Conservation (phyloP, 2,113 vertebrate genomes). For the Eulemur macaco region DNA sequence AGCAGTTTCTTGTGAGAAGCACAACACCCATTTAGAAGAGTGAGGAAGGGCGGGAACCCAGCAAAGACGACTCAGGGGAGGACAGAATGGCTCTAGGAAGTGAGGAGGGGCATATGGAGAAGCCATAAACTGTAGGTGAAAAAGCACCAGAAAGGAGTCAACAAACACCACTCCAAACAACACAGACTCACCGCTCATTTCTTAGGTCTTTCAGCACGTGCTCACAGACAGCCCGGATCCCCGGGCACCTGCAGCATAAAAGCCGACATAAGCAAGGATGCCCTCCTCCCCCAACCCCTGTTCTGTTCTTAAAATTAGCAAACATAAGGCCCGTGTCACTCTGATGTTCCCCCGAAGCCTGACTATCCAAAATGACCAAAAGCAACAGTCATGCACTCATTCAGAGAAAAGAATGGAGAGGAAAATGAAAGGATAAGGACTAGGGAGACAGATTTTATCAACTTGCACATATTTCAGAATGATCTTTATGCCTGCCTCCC, state of each 20-base stretch:
- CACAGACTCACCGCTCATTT: not conserved
- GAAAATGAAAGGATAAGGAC: not conserved
- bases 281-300: not conserved
- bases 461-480: not conserved
- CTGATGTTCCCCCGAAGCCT: not conserved
- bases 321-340: not conserved
- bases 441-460: not conserved
- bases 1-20: not conserved
- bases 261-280: not conserved
- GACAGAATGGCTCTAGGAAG: not conserved
- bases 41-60: not conserved
- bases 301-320: not conserved
- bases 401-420: not conserved
- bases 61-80: not conserved
- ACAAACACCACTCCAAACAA: not conserved
- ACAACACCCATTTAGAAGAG: not conserved
- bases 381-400: not conserved
- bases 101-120: not conserved
- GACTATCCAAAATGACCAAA: not conserved
- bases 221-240: not conserved
- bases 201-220: not conserved
- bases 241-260: not conserved
- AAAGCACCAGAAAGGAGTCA: not conserved
- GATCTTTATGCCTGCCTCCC: not conserved
- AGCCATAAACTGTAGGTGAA: no score